Evolutionary conservation across 2,888 invertebrate genomes (phyloP).

Genomic region (Agonopterix arenella): DNA sequence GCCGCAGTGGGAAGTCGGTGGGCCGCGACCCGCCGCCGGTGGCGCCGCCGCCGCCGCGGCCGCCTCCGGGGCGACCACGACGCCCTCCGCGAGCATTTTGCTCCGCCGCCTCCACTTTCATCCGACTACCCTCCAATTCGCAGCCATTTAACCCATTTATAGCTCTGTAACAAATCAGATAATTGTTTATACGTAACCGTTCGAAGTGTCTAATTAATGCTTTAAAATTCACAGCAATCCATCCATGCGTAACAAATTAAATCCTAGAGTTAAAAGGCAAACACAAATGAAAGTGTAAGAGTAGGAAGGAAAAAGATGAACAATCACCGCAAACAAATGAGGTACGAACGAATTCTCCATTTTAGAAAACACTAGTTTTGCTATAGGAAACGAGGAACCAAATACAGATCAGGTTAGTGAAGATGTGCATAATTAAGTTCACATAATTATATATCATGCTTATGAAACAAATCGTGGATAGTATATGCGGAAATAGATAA

Average conservation of each 20-base stretch:
- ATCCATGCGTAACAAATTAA: not conserved
- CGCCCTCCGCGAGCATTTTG: conserved; percentile 78
- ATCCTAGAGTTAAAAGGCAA: not conserved
- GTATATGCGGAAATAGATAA: not conserved
- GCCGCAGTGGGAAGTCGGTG: conserved; percentile 91
- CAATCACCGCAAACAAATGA: too few species aligned
- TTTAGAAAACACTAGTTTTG: not conserved
- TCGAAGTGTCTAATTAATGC: not conserved
- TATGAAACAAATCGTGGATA: too few species aligned
- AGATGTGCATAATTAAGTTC: too few species aligned
- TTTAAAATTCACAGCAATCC: not conserved
- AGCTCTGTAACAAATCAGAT: conserved; percentile 79
- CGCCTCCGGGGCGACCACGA: conserved; percentile 71
- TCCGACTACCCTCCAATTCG: conserved; percentile 88
- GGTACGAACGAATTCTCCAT: not conserved
- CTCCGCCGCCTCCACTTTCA: conserved; percentile 88
- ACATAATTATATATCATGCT: too few species aligned
- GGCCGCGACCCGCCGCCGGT: conserved; percentile 87
- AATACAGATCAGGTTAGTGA: too few species aligned
- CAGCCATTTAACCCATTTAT: conserved; percentile 91
- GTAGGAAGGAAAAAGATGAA: too few species aligned
- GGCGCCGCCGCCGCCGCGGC: conserved; percentile 82
- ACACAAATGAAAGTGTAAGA: not conserved
- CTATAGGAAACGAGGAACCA: not conserved
- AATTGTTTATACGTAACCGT: not conserved